Evolutionary conservation across 1,140 invertebrate species (phyloP), one percentile per base, ranked within the genome.

Genomic region (Saccostrea glomerata): DNA sequence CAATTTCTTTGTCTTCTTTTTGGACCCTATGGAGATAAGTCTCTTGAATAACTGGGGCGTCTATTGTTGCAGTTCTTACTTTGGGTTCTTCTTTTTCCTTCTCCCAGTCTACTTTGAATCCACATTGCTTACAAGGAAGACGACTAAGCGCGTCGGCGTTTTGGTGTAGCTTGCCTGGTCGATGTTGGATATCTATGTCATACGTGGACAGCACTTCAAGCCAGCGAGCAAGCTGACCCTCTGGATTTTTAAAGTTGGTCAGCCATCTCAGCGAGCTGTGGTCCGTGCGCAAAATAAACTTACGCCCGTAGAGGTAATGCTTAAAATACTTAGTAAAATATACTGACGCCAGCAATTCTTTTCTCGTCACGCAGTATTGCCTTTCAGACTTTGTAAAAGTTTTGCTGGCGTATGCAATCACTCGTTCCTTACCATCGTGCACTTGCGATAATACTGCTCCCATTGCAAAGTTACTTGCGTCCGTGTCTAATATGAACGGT

Each of bases 71-170:
- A 11, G 25, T 12, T 83, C 58, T 55, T 7, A 17, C 55, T 66
- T 73, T 56, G 47, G 0, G 23, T n/a, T n/a, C n/a, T n/a, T n/a
- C n/a, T 55, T 15, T n/a, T 58, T 36, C 55, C 11, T 13, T 56
- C 0, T 70, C 66, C 20, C 11, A 70, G 66, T 58, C n/a, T 9
- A 30, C 12, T 30, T 13, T 40, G 13, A 20, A n/a, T 15, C 25
- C 1, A 30, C 84, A 85, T 58, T 86, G 85, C 13, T 20, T 70
- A 85, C 83, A 84, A 2, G 83, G 82, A 4, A 60, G 25, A 30
- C 92, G 58, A 56, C 87, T 90, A 23, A 92, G n/a, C 13, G 88
- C 88, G 73, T 93, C 92, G 2, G 90, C 92, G 85, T 91, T 92
- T 23, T 15, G 25, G 85, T 93, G 91, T 56, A 63, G 87, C 36